Base-by-base conservation (phyloP, 2,113 vertebrate species). In the Montifringilla adamsi region DNA sequence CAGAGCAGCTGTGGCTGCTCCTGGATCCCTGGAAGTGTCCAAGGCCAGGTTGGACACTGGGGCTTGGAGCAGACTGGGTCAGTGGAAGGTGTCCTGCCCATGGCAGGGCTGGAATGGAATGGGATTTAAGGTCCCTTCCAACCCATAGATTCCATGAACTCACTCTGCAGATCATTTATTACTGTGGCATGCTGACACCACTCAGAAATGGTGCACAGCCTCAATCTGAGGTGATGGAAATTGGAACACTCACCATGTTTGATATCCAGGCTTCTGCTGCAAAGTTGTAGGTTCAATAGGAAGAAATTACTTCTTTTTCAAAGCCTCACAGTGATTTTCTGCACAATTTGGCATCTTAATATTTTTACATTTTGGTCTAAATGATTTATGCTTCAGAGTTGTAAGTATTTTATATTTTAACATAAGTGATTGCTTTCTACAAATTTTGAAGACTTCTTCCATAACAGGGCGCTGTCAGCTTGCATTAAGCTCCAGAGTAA, bases 1-100 rank as follows among this genome's bases (percentile, higher is more conserved):
- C 50, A 66, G 52, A 66, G 59, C 0, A 82, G 28, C 53, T 53
- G 60, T 1, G 69, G 33, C 28, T 74, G 23, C 19, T 9, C 28
- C 69, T 66, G 70, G 43, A 75, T 21, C 62, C 62, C 39, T 75
- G 62, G 20, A 0, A 68, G 23, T 62, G 70, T 0, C 70, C 70
- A 1, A 76, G 62, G 53, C 53, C 62, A 41, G 69, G 39, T 0
- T 52, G 77, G 86, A 28, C 8, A 10, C 9, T 0, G 2, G 31
- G 27, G 30, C 15, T 59, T 8, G 39, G 87, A 47, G 44, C 37
- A 37, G 0, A 23, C n/a, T 75, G 62, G 70, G 46, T 10, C 0
- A 1, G n/a, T 10, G 87, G 47, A 0, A 83, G 14, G 2, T 41
- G 62, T 47, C 41, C 47, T 76, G 30, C n/a, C 30, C 9, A 3